A percentile compares a stretch with the other conserved stretches of the same genome.
These are phyloP conservation scores for Laterallus jamaicensis DNA, from an alignment of 2,113 vertebrate species.

Conservation along the genomic window DNA sequence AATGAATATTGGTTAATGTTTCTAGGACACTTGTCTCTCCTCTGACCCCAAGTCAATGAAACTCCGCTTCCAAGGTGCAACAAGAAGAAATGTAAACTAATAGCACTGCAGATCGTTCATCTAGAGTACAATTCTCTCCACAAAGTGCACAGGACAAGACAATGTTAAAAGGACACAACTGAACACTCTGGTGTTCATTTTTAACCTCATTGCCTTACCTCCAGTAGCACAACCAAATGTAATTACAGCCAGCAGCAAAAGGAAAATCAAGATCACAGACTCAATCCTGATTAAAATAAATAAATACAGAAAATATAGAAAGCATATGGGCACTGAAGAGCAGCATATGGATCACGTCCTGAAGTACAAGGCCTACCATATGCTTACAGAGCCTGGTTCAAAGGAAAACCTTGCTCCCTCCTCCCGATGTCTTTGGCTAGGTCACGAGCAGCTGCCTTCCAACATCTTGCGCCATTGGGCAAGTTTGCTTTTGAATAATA, in stretches of 20 bases:
- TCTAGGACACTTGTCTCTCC: neutral
- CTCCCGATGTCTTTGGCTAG: conserved; percentile 72
- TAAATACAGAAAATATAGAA: conserved; percentile 60
- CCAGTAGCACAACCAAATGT: conserved; percentile 54
- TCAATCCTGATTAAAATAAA: conserved; percentile 66
- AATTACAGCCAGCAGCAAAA: conserved; percentile 72
- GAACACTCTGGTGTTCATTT: conserved; percentile 10
- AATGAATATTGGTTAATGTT: neutral
- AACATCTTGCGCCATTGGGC: conserved; percentile 63
- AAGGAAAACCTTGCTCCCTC: conserved; percentile 61
- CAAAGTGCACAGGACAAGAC: neutral
- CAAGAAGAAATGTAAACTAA: conserved; percentile 5
- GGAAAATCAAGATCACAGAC: conserved; percentile 65
- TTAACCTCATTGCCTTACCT: conserved; percentile 11
- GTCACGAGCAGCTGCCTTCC: conserved; percentile 75
- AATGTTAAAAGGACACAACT: conserved; percentile 16
- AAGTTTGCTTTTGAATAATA: conserved; percentile 77
- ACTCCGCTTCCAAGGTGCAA: neutral
- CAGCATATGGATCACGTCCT: conserved; percentile 77
- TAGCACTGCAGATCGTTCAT: neutral
- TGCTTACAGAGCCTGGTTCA: conserved; percentile 71
- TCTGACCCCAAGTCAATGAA: neutral
- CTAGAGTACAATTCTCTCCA: neutral
- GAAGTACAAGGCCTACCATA: conserved; percentile 72
- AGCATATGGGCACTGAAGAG: conserved; percentile 74